Conservation (phyloP, 2,888 invertebrate species). For the Clostera curtula region DNA sequence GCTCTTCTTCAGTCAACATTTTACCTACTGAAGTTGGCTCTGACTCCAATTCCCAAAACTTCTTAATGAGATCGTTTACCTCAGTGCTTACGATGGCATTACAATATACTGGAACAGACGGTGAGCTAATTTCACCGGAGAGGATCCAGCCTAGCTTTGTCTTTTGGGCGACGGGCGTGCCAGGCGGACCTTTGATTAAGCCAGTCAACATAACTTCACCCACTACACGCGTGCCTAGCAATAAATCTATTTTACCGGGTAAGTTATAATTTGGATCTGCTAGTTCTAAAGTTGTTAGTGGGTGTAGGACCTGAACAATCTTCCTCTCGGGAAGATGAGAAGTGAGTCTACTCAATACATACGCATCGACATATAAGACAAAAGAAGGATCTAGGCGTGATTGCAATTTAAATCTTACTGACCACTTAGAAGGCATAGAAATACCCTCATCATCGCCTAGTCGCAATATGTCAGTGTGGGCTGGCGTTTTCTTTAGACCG, state of each 20-base stretch:
- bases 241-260: slow-evolving; percentile 10
- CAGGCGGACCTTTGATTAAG: slow-evolving; percentile 8
- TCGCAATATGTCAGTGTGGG: background rate
- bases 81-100: slow-evolving; percentile 2
- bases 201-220: slow-evolving; percentile 9
- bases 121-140: slow-evolving; percentile 7
- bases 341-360: slow-evolving; percentile 3
- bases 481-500: background rate
- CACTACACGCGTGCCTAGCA: slow-evolving; percentile 9
- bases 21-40: slow-evolving; percentile 3
- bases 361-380: slow-evolving; percentile 1
- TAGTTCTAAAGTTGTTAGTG: background rate
- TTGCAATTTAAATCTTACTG: slow-evolving; percentile 1
- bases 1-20: too few relatives aligned
- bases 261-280: slow-evolving; percentile 6
- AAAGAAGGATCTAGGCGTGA: slow-evolving; percentile 3
- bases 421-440: slow-evolving; percentile 1
- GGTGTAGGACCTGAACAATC: background rate
- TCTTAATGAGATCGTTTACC: slow-evolving; percentile 10
- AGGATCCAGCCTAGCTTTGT: slow-evolving; percentile 16
- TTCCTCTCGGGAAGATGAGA: slow-evolving; percentile 1
- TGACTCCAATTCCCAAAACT: slow-evolving; percentile 19
- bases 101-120: background rate
- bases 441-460: slow-evolving; percentile 2
- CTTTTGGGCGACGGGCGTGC: slow-evolving; percentile 11